phyloP scores from a whole-genome alignment of 2,888 invertebrate genomes.

The Diloba caeruleocephala region DNA sequence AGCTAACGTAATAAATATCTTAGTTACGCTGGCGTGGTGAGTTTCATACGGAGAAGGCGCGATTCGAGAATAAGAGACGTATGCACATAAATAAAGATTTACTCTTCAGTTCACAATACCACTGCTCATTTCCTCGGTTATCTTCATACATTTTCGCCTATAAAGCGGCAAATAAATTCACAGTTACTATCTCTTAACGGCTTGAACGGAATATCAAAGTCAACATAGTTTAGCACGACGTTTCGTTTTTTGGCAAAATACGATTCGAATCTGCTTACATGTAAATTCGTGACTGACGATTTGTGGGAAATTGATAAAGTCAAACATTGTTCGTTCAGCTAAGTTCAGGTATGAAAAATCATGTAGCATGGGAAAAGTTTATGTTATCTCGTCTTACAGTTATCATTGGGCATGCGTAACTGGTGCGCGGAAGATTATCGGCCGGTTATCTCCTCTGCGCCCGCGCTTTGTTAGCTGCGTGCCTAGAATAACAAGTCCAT shows the following conservation, averaged over 20 bases:
- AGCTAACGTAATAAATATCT: constrained; percentile 76
- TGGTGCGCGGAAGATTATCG: constrained; percentile 72
- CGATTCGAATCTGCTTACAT: constrained; percentile 68
- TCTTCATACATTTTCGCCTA: constrained; percentile 29
- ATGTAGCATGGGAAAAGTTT: constrained; percentile 74
- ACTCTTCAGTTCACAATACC: constrained; percentile 56
- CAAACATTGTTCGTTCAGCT: too few species aligned
- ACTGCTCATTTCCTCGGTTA: constrained; percentile 19
- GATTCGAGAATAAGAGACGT: constrained; percentile 53
- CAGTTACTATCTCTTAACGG: constrained; percentile 38
- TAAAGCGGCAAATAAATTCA: constrained; percentile 25
- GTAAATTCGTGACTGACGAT: constrained; percentile 75
- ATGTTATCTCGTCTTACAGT: constrained; percentile 74
- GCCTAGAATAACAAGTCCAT: constrained; percentile 82
- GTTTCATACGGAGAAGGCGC: constrained; percentile 65
- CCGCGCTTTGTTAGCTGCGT: constrained; percentile 84
- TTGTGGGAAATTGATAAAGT: constrained; percentile 75
- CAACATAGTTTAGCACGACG: constrained; percentile 25
- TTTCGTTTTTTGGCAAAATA: constrained; percentile 50
- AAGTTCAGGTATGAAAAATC: constrained; percentile 75
- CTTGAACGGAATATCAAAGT: constrained; percentile 33
- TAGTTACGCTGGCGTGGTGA: constrained; percentile 68
- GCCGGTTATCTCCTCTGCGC: constrained; percentile 71
- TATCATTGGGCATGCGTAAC: constrained; percentile 80
- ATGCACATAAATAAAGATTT: constrained; percentile 75